Base-by-base conservation (phyloP, 53 echinoderm and acorn worm species). In the Apostichopus leukothele region DNA sequence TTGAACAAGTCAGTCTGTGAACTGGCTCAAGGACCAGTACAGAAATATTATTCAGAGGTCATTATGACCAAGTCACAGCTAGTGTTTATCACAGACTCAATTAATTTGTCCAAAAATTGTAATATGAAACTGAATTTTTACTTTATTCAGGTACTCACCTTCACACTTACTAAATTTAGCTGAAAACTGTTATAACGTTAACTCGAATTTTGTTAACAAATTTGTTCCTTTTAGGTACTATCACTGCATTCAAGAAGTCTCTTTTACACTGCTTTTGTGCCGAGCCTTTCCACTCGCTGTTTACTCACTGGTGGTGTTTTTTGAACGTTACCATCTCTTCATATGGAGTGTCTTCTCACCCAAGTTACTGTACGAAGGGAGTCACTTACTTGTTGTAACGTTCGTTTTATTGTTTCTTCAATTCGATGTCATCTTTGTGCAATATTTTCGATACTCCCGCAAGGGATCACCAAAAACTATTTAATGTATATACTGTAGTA, bases 301-400 rank as follows among this genome's bases (percentile, higher is more conserved):
- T 12, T 98, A 97, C 92, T 92, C 94, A 4, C 75, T 91, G 26
- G 79, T 96, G 25, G 98, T 96, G 11, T 90, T 95, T 54, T 39
- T 93, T 16, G 93, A 98, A 86, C 90, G 98, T 0, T 94, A 98
- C 26, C 98, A 98, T 80, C 94, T 98, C n/a, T 98, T 98, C 68
- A 94, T 98, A 6, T 98, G 98, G 98, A 98, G 95, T 52, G 98
- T 98, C 8, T 98, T 98, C 74, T 98, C 98, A 14, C 98, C 98
- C 0, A 98, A 98, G 86, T 88, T 98, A 1, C 89, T 98, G 16
- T 98, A 95, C 63, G 94, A 98, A 53, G 92, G 92, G 0, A 93
- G 93, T 75, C 87, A 95, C 78, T 91, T 91, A 10, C 63, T 80
- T 26, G 66, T 85, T 4, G 76, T 90, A 1, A 16, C 75, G 5